Base-by-base conservation (phyloP, 2,888 invertebrate genomes). In the Epinotia brunnichana region DNA sequence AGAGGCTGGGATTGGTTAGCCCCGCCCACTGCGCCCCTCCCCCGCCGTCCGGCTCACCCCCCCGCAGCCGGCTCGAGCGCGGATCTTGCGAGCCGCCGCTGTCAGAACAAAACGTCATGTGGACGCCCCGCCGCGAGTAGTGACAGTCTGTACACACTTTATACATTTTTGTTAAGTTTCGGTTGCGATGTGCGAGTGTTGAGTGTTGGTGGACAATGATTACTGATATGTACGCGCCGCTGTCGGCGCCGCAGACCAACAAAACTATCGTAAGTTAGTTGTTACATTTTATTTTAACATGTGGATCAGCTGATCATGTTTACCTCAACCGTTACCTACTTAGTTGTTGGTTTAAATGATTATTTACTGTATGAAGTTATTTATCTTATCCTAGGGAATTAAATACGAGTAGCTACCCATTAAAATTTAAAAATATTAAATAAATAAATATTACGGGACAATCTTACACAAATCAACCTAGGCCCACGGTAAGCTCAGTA, bases 221-320 rank as follows among this genome's bases (percentile, higher is more conserved):
- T 76, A 92, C 93, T 76, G 93, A 93, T 76, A 93, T 93, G 92
- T 93, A 93, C 80, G 88, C 91, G 89, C 91, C 92, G 78, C 79
- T 93, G 81, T 84, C 89, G 90, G 91, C 88, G 90, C 87, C 88
- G 59, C 79, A 82, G 69, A 66, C 85, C 71, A 89, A 89, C 79
- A 93, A 93, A 77, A 80, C 87, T 63, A 92, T 92, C 81, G 93
- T 93, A 83, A 93, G 93, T 92, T 81, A 77, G 74, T 76, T 75
- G 69, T 61, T 73, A 21, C 17, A 53, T 51, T 54, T 41, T 70
- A 75, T 74, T 48, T 70, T 35, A 2, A 59, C 53, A 70, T 19
- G 57, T 60, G 5, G 57, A 29, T 64, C 70, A 56, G 70, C 63
- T 67, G 67, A 57, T 67, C 13, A 24, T 66, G 66, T 66, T 66